These are phyloP conservation scores for Struthidea cinerea DNA, from an alignment of 2,113 vertebrate genomes.

Conservation along the genomic window DNA sequence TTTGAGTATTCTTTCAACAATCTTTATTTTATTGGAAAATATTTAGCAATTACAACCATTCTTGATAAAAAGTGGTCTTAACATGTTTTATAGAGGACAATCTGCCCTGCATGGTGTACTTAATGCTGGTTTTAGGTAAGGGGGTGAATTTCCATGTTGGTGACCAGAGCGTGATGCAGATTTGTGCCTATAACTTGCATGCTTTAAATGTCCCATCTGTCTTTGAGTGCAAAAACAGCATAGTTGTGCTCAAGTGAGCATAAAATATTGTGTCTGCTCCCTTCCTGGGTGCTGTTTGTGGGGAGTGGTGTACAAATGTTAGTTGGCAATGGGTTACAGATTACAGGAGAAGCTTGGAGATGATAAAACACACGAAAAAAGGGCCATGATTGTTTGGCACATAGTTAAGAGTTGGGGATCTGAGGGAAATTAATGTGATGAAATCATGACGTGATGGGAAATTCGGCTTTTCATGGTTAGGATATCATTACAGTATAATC, in stretches of 20 bases:
- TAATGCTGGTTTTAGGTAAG: not conserved
- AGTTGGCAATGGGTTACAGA: not conserved
- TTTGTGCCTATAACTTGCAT: not conserved
- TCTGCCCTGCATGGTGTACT: not conserved
- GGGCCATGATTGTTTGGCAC: not conserved
- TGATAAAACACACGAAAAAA: not conserved
- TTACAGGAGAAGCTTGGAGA: not conserved
- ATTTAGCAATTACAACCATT: not conserved
- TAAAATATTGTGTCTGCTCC: constrained; percentile 9
- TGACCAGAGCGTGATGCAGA: not conserved
- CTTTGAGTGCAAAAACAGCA: not conserved
- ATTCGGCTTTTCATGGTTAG: not conserved
- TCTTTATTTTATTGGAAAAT: not conserved
- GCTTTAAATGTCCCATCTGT: not conserved
- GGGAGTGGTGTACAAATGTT: not conserved
- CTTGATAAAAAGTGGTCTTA: not conserved
- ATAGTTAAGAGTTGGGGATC: not conserved
- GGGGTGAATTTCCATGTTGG: not conserved
- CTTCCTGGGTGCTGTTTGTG: not conserved
- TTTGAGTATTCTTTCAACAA: not conserved
- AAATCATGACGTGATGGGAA: not conserved
- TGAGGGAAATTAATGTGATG: not conserved
- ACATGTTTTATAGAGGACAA: not conserved
- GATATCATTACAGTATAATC: not conserved
- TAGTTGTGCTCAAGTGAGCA: constrained; percentile 18